phyloP scores from a whole-genome alignment of 2,888 invertebrate genomes.

The Melitaea athalia region DNA sequence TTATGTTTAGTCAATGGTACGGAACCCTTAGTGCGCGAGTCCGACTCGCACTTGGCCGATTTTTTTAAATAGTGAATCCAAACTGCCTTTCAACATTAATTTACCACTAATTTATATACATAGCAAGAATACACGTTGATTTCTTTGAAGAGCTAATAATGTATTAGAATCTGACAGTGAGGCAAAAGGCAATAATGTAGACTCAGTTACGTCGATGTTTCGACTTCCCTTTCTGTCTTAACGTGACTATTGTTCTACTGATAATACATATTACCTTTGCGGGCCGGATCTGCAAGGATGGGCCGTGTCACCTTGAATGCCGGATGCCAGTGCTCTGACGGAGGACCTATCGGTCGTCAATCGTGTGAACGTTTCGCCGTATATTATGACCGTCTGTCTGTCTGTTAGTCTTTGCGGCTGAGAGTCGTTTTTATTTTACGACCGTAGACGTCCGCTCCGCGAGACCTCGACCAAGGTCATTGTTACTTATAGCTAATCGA shows the following conservation, averaged over 20 bases:
- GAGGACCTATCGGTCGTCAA: conserved; percentile 77
- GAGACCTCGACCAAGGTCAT: conserved; percentile 73
- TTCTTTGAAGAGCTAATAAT: not conserved
- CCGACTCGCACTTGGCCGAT: too few relatives aligned
- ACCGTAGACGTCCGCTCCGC: conserved; percentile 71
- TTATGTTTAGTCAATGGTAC: too few relatives aligned
- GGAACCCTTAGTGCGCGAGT: too few relatives aligned
- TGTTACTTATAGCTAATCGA: conserved; percentile 56
- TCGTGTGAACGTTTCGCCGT: conserved; percentile 73
- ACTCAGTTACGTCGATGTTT: conserved; percentile 19
- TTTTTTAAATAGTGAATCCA: conserved; percentile 17
- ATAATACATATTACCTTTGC: conserved; percentile 46
- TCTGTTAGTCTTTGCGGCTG: conserved; percentile 69
- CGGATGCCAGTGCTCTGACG: conserved; percentile 74
- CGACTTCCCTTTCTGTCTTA: conserved; percentile 37
- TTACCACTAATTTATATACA: not conserved
- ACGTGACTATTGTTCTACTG: conserved; percentile 44
- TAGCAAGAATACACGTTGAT: not conserved
- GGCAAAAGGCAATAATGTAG: conserved; percentile 1
- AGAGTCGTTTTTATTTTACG: conserved; percentile 77
- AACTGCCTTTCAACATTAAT: conserved; percentile 29
- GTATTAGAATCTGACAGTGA: not conserved
- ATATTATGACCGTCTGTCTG: conserved; percentile 68
- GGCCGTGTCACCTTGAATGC: conserved; percentile 78
- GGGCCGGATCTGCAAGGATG: conserved; percentile 76